Evolutionary conservation across 2,888 invertebrate species (phyloP).

Genomic region (Phortica okadai): DNA sequence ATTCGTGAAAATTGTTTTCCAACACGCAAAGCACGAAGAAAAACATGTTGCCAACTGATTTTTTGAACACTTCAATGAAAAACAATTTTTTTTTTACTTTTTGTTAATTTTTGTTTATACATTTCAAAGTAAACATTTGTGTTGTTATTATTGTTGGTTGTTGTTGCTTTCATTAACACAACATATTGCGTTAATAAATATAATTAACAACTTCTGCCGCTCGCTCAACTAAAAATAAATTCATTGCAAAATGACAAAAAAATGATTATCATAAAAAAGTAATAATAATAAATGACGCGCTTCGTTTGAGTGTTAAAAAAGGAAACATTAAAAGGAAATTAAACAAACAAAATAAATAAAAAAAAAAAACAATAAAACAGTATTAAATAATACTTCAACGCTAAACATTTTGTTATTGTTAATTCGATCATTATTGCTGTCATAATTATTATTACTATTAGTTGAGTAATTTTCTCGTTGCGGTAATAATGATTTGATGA

Average conservation of each 20-base stretch:
- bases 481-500: too few species aligned
- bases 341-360: background rate
- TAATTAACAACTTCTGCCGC: background rate
- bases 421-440: too few species aligned
- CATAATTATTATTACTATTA: too few species aligned
- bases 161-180: background rate
- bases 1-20: background rate
- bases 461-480: too few species aligned
- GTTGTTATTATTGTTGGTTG: background rate
- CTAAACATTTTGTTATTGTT: too few species aligned
- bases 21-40: conserved; percentile 1
- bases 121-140: too few species aligned
- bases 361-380: too few species aligned
- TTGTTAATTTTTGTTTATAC: background rate
- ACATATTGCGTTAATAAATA: background rate
- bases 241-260: too few species aligned
- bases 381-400: too few species aligned
- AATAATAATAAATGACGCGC: background rate
- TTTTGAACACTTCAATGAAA: background rate
- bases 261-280: background rate
- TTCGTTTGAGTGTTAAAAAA: background rate
- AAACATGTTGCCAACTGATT: background rate
- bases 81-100: background rate
- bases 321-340: background rate
- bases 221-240: background rate